Conservation (phyloP, 1,140 invertebrate genomes). For the Nasonia vitripennis region DNA sequence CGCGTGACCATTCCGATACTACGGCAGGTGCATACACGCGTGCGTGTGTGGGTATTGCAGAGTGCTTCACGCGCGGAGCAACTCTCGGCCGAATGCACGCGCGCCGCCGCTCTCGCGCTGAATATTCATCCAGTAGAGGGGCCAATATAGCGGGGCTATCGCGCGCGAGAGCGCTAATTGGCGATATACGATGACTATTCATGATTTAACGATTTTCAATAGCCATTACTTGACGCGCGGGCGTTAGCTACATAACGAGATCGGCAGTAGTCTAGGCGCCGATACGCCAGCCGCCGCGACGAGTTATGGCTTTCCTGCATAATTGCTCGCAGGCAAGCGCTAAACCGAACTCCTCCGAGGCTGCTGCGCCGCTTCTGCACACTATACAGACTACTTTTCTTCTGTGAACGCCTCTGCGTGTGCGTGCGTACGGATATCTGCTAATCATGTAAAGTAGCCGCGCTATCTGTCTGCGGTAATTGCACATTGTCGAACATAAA, state of each 20-base stretch:
- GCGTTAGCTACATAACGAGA: conserved; percentile 57
- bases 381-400: not conserved
- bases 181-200: conserved; percentile 71
- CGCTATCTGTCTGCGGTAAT: conserved; percentile 61
- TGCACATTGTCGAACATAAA: conserved; percentile 66
- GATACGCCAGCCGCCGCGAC: conserved; percentile 56
- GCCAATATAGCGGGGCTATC: not conserved
- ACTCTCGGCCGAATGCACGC: not conserved
- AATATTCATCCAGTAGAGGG: conserved; percentile 44
- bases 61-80: not conserved
- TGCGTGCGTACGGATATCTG: conserved; percentile 53
- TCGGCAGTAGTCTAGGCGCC: conserved; percentile 44
- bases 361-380: not conserved
- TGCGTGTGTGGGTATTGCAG: not conserved
- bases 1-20: conserved; percentile 50
- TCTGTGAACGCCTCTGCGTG: not conserved
- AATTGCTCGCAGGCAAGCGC: conserved; percentile 60
- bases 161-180: conserved; percentile 65
- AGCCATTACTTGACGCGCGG: conserved; percentile 63
- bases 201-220: conserved; percentile 74
- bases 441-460: conserved; percentile 65
- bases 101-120: not conserved
- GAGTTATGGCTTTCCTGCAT: conserved; percentile 65
- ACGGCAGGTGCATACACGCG: not conserved
- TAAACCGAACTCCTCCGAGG: conserved; percentile 57